A percentile compares a stretch with the other conserved stretches of the same genome.
Conservation (phyloP, 2,888 invertebrate genomes). For the Acrobasis suavella region DNA sequence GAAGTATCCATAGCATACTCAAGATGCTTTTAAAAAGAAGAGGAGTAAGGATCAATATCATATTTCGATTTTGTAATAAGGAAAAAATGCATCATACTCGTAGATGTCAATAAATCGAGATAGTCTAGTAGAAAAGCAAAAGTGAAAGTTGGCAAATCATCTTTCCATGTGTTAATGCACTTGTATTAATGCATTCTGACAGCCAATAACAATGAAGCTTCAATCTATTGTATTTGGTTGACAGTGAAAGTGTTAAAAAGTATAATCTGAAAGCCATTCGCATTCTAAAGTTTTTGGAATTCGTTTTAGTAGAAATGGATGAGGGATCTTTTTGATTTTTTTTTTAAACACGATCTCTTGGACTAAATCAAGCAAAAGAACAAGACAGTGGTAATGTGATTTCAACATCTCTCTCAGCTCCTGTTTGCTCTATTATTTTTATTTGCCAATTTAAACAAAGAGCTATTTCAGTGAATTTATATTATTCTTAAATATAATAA, state of each 20-base stretch:
- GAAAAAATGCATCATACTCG: conserved; percentile 4
- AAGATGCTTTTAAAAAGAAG: conserved; percentile 6
- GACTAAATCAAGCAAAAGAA: too few relatives aligned
- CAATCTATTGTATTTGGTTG: conserved; percentile 3
- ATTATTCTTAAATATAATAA: too few relatives aligned
- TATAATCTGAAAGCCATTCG: neutral
- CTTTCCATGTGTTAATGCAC: neutral
- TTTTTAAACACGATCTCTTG: too few relatives aligned
- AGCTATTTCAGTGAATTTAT: too few relatives aligned
- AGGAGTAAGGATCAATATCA: neutral
- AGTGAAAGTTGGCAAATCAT: conserved; percentile 13
- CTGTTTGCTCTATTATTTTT: too few relatives aligned
- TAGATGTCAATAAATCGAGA: neutral
- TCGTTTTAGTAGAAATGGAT: neutral
- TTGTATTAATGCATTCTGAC: conserved; percentile 6
- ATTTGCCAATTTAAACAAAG: too few relatives aligned
- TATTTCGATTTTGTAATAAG: neutral
- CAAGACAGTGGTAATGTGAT: too few relatives aligned
- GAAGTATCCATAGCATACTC: neutral
- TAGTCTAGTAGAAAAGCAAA: neutral
- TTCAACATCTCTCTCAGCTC: too few relatives aligned
- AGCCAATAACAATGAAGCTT: conserved; percentile 2
- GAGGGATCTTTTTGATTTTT: too few relatives aligned
- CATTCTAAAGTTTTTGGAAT: neutral
- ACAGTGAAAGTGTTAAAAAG: conserved; percentile 2